A percentile compares a stretch with the other conserved stretches of the same genome.
These are phyloP conservation scores for Halictus ligatus DNA, from an alignment of 2,888 invertebrate species.

Conservation along the genomic window DNA sequence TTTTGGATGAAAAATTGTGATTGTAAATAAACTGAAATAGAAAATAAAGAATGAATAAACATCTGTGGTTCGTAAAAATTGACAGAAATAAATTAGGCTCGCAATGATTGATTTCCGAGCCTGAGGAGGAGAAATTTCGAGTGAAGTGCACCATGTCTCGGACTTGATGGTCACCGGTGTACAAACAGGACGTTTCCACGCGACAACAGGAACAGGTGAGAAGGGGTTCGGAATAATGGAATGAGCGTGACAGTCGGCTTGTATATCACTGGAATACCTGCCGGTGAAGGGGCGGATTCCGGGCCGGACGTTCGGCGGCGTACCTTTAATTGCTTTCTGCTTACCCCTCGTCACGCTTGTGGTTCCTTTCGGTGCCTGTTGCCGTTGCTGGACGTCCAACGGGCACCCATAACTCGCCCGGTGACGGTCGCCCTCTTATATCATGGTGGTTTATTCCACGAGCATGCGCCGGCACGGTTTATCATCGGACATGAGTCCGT, in stretches of 20 bases:
- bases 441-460: constrained; percentile 67
- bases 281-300: constrained; percentile 35
- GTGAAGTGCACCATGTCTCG: background rate
- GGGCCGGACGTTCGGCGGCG: constrained; percentile 41
- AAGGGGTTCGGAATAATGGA: constrained; percentile 15
- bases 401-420: constrained; percentile 59
- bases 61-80: background rate
- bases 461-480: constrained; percentile 67
- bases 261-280: constrained; percentile 50
- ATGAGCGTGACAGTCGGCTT: constrained; percentile 28
- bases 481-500: constrained; percentile 60
- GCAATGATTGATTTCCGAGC: background rate
- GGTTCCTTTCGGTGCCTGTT: constrained; percentile 50
- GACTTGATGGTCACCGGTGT: background rate
- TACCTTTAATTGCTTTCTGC: constrained; percentile 65
- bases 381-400: constrained; percentile 45
- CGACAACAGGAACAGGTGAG: constrained; percentile 2
- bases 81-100: background rate
- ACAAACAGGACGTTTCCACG: background rate
- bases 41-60: too few relatives aligned
- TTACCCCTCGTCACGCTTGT: constrained; percentile 58
- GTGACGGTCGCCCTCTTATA: constrained; percentile 62
- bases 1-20: background rate
- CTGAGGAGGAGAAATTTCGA: background rate
- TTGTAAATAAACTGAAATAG: too few relatives aligned